phyloP scores from a whole-genome alignment of 2,888 invertebrate species.

The Drosophila paramelanica region DNA sequence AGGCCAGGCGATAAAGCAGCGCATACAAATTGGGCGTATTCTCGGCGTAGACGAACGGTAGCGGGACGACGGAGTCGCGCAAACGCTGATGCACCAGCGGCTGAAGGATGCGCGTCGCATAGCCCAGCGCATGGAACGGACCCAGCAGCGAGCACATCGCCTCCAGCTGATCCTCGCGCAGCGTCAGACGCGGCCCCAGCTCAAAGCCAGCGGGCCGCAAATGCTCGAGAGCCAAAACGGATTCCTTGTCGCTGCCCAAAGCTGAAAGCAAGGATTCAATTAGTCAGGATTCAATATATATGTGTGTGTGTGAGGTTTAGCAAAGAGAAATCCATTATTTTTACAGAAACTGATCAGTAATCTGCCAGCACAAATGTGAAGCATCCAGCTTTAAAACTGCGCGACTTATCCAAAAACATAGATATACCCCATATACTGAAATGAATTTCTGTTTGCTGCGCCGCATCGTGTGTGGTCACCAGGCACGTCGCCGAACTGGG shows the following conservation, averaged over 20 bases:
- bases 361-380: no score
- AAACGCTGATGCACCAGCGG: constrained; percentile 69
- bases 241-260: constrained; percentile 69
- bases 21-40: constrained; percentile 71
- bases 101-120: constrained; percentile 73
- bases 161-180: constrained; percentile 78
- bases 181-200: constrained; percentile 78
- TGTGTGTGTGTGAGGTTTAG: no score
- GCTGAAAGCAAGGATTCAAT: constrained; percentile 39
- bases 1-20: constrained; percentile 75
- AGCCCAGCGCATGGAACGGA: constrained; percentile 82
- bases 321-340: no score
- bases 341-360: no score
- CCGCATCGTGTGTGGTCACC: constrained; percentile 51
- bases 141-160: constrained; percentile 78
- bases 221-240: constrained; percentile 81
- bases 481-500: constrained; percentile 79
- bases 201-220: constrained; percentile 76
- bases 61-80: constrained; percentile 63
- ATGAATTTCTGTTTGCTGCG: no score
- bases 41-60: constrained; percentile 72
- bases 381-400: no score
- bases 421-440: no score
- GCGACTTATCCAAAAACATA: no score
- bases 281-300: no score